Evolutionary conservation across 2,797 vertebrate genomes (phyloP).

Genomic region (Synaphobranchus kaupii): DNA sequence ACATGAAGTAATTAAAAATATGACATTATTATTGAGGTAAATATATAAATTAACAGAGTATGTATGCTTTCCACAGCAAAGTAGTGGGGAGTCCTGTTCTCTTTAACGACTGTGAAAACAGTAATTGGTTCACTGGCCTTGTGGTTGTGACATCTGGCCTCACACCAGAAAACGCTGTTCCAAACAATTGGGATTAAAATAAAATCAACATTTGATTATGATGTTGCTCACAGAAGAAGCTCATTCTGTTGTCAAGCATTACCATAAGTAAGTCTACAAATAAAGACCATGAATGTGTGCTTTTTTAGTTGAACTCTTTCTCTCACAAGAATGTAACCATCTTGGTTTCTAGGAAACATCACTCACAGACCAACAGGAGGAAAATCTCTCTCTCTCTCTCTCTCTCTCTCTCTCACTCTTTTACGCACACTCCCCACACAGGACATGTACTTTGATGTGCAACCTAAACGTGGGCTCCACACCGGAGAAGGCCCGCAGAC

Average conservation of each 20-base stretch:
- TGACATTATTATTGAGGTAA: background rate
- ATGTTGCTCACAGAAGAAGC: background rate
- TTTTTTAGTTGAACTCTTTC: background rate
- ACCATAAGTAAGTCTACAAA: background rate
- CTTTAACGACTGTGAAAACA: background rate
- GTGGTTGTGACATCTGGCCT: background rate
- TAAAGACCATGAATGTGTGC: background rate
- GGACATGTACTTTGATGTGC: conserved; percentile 29
- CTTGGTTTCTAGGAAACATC: background rate
- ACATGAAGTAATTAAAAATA: background rate
- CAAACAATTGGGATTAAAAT: conserved; percentile 14
- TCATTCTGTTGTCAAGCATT: background rate
- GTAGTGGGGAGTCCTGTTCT: background rate
- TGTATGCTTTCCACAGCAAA: background rate
- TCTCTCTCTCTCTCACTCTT: background rate
- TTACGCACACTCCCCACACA: background rate
- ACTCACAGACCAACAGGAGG: background rate
- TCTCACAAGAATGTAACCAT: background rate
- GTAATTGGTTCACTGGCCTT: conserved; percentile 9
- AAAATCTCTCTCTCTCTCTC: background rate
- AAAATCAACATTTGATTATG: conserved; percentile 8
- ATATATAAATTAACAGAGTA: background rate
- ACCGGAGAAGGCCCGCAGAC: background rate
- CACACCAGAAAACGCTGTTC: background rate
- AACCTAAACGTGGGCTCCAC: conserved; percentile 2